Conservation (phyloP, 2,888 invertebrate species). For the Melieria picta region DNA sequence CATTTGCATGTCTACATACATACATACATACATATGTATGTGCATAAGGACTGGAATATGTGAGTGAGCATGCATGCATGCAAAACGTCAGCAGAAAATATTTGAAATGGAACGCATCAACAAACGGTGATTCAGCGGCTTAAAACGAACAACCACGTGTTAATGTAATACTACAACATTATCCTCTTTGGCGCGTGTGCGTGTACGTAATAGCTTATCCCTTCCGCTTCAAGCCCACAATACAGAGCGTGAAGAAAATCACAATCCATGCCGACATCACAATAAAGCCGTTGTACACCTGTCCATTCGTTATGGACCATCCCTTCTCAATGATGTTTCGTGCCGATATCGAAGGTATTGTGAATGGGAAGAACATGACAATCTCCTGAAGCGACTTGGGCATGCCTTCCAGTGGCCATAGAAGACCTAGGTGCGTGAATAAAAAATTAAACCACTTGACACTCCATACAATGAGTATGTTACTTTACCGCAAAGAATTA, state of each 20-base stretch:
- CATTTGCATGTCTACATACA: background rate
- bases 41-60: background rate
- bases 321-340: conserved; percentile 82
- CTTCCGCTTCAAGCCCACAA: conserved; percentile 68
- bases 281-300: conserved; percentile 80
- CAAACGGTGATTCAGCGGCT: background rate
- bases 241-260: conserved; percentile 70
- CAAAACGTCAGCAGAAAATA: background rate
- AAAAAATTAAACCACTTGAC: no score
- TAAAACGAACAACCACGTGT: background rate
- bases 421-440: conserved; percentile 67
- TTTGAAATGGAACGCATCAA: background rate
- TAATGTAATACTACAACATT: conserved; percentile 24
- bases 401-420: conserved; percentile 79
- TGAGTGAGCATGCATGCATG: conserved; percentile 2
- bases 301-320: conserved; percentile 72
- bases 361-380: conserved; percentile 79
- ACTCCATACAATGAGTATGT: no score
- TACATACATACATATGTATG: background rate
- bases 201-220: conserved; percentile 53
- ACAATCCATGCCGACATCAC: conserved; percentile 75
- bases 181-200: conserved; percentile 15
- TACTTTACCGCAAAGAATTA: conserved; percentile 83
- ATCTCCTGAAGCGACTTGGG: conserved; percentile 71
- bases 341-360: conserved; percentile 80